Evolutionary conservation across 1,140 invertebrate genomes (phyloP), one percentile per base, ranked within the genome.

Genomic region (Chrysomallon squamiferum): DNA sequence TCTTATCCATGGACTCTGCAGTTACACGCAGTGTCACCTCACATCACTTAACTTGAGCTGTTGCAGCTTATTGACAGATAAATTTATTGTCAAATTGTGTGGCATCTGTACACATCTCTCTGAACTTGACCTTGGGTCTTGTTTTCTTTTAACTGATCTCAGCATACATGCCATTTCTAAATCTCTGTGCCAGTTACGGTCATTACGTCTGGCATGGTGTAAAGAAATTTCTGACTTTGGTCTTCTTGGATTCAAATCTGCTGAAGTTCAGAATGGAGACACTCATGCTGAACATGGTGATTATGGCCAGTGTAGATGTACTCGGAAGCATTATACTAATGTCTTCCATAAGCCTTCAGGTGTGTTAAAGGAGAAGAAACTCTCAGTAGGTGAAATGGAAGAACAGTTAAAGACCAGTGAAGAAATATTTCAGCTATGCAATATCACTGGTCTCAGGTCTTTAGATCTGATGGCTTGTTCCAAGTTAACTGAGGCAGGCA

Each of bases 401-500:
- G 87, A 89, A 77, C 88, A 87, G 45, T 64, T 75, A 78, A 59
- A 78, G 84, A 73, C 86, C 86, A 86, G 84, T 29, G 83, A 84
- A 22, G 70, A 77, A 30, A 84, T 84, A 7, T 89, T 88, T 74
- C 89, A 88, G 15, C 84, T 92, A 50, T 87, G 86, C 25, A 84
- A 77, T 25, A 67, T 84, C 49, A 63, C 59, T 64, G 74, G 88
- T 18, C 82, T 92, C 3, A 85, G 76, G 62, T 83, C 88, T 43
- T 81, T 92, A 3, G 88, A 92, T 78, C 78, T 93, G 6, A 88
- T 88, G 52, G 87, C 88, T 2, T 92, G 91, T 75, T 90, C 89
- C 68, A 88, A 87, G 75, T 88, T 93, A 15, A 91, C 90, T 33
- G 91, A 92, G 84, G 88, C 91, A 4, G 91, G 91, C 66, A 73